Evolutionary conservation across 2,888 invertebrate species (phyloP), one percentile per base, ranked within the genome.

Genomic region (Luperina testacea): DNA sequence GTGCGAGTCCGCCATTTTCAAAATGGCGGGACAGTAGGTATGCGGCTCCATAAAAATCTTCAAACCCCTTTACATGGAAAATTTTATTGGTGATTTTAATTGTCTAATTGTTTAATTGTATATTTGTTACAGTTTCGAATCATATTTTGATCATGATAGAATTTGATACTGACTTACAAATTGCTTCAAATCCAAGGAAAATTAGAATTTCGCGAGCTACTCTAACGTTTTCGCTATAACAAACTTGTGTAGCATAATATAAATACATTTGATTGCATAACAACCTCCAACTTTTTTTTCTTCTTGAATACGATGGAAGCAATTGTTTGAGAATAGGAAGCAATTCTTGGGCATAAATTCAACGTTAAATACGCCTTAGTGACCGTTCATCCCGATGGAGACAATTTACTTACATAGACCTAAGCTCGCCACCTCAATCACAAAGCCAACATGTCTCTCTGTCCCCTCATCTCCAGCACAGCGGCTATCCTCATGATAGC

Each of bases 401-500:
- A 42, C 9, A 9, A 81, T 72, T 72, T 72, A 57, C 38, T 53
- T 65, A 15, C 48, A 48, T n/a, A 69, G n/a, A 17, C 24, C 45
- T 65, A 84, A 59, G n/a, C 38, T 24, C 9, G n/a, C 32, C n/a
- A 32, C 32, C 53, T 67, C 3, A 6, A 72, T 87, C 84, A 89
- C 64, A 86, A 80, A 80, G 78, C 78, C 24, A 89, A 57, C 84
- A 89, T 83, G 59, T 91, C 89, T 77, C 88, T 87, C 24, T 92
- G 90, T 1, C 83, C 82, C 42, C 91, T 90, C 2, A 72, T 89
- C 65, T 95, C 95, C 38, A 95, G 67, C 0, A 86, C 80, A 2
- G 78, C 68, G 0, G 95, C 95, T 90, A 95, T 95, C 80, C 93
- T 91, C 79, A 90, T 82, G 0, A 95, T 85, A 0, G 95, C 95